Evolutionary conservation across 2,888 invertebrate species (phyloP).

Genomic region (Anthophora plumipes): DNA sequence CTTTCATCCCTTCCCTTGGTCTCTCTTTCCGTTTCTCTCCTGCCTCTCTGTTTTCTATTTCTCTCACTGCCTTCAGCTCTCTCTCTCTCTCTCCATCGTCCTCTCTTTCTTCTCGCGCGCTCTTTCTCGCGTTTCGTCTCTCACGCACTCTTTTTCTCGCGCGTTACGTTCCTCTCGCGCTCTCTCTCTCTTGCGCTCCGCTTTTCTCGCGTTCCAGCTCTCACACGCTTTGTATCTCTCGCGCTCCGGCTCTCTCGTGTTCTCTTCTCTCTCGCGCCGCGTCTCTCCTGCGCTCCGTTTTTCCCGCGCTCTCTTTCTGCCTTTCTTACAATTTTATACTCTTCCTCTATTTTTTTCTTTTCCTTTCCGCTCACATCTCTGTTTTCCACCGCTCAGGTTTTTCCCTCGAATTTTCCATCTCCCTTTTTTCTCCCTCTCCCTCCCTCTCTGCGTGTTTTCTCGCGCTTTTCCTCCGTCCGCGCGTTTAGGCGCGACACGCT

Average conservation of each 20-base stretch:
- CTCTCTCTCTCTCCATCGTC: neutral
- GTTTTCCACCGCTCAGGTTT: no score
- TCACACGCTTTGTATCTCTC: neutral
- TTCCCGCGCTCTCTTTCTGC: neutral
- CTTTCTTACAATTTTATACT: neutral
- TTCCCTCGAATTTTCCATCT: no score
- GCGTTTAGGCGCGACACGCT: neutral
- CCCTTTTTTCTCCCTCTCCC: no score
- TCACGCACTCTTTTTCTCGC: neutral
- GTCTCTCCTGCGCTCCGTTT: no score
- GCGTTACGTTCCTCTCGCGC: neutral
- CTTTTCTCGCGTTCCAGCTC: neutral
- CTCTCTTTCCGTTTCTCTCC: neutral
- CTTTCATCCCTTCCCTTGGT: no score
- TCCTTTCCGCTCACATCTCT: neutral
- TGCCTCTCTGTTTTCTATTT: neutral
- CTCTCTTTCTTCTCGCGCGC: neutral
- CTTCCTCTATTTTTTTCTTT: neutral
- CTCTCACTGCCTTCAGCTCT: neutral
- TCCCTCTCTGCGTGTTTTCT: no score
- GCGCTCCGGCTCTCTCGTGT: neutral
- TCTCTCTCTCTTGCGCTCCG: neutral
- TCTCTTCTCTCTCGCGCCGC: neutral
- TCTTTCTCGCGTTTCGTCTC: no score
- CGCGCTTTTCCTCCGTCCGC: no score